A percentile compares a stretch with the other conserved stretches of the same genome.
Evolutionary conservation across 2,888 invertebrate species (phyloP).

Genomic region (Thera obeliscata): DNA sequence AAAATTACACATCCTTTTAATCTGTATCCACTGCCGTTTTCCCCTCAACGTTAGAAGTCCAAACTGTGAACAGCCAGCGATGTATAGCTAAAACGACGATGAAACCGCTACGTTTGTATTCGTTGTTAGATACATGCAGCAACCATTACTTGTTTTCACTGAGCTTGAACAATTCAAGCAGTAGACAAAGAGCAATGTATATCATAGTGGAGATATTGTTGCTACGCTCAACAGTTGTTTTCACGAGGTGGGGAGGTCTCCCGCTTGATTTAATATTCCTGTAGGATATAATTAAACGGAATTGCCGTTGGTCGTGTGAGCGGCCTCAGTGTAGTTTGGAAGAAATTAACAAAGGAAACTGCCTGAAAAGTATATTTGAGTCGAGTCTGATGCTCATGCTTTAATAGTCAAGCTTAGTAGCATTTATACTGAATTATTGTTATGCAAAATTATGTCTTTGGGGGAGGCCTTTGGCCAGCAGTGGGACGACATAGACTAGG

Average conservation of each 20-base stretch:
- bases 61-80: conserved; percentile 3
- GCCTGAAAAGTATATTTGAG: background rate
- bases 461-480: too few species aligned
- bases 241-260: conserved; percentile 6
- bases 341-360: conserved; percentile 17
- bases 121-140: background rate
- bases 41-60: background rate
- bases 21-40: conserved; percentile 24
- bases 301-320: conserved; percentile 28
- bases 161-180: background rate
- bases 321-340: conserved; percentile 14
- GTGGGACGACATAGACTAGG: too few species aligned
- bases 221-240: conserved; percentile 35
- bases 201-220: background rate
- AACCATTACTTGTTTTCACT: conserved; percentile 21
- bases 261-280: conserved; percentile 36
- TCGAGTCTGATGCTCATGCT: background rate
- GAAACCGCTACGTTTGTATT: background rate
- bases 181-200: conserved; percentile 28
- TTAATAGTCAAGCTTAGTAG: too few species aligned
- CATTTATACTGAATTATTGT: too few species aligned
- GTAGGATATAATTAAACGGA: conserved; percentile 39
- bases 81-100: conserved; percentile 11
- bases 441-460: too few species aligned
- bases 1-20: conserved; percentile 1